Percentiles rank a stretch among this genome's conserved stretches.
Evolutionary conservation across 2,797 vertebrate genomes (phyloP).

Genomic region (Gouania willdenowi): DNA sequence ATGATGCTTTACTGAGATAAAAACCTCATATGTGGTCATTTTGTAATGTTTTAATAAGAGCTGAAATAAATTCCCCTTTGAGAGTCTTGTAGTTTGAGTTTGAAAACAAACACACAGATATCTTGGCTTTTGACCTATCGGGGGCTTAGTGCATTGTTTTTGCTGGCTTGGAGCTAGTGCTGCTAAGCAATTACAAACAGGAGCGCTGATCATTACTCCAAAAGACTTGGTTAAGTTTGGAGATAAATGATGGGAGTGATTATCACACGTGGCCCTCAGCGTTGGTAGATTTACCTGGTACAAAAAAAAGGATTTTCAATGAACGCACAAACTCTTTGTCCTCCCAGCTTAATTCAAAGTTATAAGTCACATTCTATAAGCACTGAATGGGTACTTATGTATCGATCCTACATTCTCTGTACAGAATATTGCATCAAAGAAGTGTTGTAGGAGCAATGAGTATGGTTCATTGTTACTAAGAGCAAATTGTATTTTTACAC

Average conservation of each 20-base stretch:
- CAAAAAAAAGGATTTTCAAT: constrained; percentile 10
- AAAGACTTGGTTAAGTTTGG: constrained; percentile 39
- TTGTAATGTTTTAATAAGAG: too few relatives aligned
- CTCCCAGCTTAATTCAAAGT: constrained; percentile 7
- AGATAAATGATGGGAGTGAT: constrained; percentile 34
- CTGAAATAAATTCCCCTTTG: too few relatives aligned
- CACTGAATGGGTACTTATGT: constrained; percentile 2
- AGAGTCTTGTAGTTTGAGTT: too few relatives aligned
- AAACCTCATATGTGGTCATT: too few relatives aligned
- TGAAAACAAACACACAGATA: too few relatives aligned
- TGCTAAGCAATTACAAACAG: constrained; percentile 37
- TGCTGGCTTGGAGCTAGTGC: constrained; percentile 23
- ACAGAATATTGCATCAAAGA: constrained; percentile 34
- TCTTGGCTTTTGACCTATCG: constrained; percentile 13
- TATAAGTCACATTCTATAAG: constrained; percentile 15
- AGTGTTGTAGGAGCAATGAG: constrained; percentile 52
- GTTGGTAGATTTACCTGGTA: constrained; percentile 4
- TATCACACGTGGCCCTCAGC: constrained; percentile 24
- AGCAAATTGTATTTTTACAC: constrained; percentile 62
- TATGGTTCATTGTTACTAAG: constrained; percentile 51
- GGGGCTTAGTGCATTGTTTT: constrained; percentile 21
- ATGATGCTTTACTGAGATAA: too few relatives aligned
- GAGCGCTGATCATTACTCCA: constrained; percentile 35
- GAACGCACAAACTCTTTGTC: constrained; percentile 7
- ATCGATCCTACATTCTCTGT: constrained; percentile 33